A percentile compares a stretch with the other conserved stretches of the same genome.
Conservation (phyloP, 2,113 vertebrate species). For the Microcebus tavaratra region DNA sequence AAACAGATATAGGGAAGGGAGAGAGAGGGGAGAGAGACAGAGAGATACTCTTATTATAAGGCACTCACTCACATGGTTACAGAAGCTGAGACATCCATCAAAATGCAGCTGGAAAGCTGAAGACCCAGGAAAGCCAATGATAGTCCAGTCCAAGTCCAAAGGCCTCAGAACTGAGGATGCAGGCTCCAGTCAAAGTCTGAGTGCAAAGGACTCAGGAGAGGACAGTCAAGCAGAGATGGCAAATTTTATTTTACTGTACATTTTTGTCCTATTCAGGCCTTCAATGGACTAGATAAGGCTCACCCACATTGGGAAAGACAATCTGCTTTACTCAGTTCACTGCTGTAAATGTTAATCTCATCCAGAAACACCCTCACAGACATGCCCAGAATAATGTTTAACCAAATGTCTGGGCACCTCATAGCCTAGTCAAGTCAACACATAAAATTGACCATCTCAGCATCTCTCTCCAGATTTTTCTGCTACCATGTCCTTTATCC, state of each 20-base stretch:
- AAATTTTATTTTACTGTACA: background rate
- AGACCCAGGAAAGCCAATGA: background rate
- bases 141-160: background rate
- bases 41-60: background rate
- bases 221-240: background rate
- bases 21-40: too few species aligned
- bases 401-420: background rate
- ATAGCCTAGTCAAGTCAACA: background rate
- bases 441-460: slow-evolving; percentile 23
- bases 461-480: background rate
- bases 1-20: background rate
- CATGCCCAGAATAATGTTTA: background rate
- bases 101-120: background rate
- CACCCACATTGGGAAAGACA: background rate
- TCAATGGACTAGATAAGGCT: background rate
- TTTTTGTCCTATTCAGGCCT: background rate
- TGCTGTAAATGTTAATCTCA: background rate
- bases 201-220: background rate
- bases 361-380: background rate
- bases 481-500: background rate
- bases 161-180: background rate
- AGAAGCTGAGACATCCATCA: background rate
- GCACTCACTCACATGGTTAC: background rate
- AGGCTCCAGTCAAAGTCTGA: background rate
- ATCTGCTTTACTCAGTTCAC: background rate